Evolutionary conservation across 2,888 invertebrate species (phyloP).

Genomic region (Ptilodon capucinus): DNA sequence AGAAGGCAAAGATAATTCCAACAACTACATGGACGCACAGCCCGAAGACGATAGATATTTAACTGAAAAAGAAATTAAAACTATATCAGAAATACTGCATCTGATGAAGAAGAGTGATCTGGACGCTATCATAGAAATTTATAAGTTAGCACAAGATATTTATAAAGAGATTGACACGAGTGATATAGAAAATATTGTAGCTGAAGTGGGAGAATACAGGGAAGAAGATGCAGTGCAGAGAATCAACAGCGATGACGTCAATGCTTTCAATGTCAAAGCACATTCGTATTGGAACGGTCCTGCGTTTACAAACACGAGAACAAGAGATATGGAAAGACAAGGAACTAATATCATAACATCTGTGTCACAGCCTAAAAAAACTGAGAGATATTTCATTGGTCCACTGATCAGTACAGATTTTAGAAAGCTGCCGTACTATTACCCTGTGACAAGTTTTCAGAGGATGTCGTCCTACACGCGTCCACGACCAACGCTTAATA

Average conservation of each 20-base stretch:
- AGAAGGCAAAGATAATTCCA: neutral
- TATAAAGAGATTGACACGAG: conserved; percentile 61
- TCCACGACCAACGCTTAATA: conserved; percentile 9
- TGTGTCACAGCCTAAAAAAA: neutral
- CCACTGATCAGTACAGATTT: conserved; percentile 39
- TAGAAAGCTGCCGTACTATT: conserved; percentile 55
- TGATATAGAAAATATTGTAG: conserved; percentile 28
- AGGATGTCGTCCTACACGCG: conserved; percentile 51
- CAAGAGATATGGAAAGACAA: conserved; percentile 5
- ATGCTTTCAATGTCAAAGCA: neutral
- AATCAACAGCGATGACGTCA: conserved; percentile 5
- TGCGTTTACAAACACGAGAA: neutral
- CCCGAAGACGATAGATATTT: conserved; percentile 53
- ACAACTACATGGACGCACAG: neutral
- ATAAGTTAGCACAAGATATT: conserved; percentile 70
- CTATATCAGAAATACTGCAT: conserved; percentile 58
- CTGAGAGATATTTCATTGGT: conserved; percentile 40
- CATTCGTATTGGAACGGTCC: neutral
- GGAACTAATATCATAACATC: neutral
- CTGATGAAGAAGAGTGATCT: conserved; percentile 69
- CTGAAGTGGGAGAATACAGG: conserved; percentile 24
- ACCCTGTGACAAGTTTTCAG: conserved; percentile 55
- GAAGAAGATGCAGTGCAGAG: conserved; percentile 6
- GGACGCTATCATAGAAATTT: conserved; percentile 70
- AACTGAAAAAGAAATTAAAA: conserved; percentile 61